phyloP scores from a whole-genome alignment of 1,140 invertebrate species.

The Chlorops oryzae region DNA sequence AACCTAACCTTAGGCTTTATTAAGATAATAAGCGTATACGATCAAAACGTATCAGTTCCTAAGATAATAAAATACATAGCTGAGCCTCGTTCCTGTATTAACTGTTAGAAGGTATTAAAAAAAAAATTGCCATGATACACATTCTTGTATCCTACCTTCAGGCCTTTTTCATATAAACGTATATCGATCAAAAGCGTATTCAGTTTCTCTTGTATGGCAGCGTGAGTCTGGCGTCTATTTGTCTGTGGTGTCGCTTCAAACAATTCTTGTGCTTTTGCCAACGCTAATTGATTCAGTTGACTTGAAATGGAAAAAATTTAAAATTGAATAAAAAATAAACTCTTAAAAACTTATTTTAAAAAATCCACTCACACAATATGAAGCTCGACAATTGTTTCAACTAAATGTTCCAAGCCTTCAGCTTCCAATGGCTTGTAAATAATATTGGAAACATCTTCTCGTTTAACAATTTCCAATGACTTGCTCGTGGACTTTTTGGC shows the following conservation, averaged over 20 bases:
- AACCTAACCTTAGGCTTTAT: too few species aligned
- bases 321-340: background rate
- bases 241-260: conserved; percentile 66
- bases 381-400: conserved; percentile 55
- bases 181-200: conserved; percentile 70
- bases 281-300: conserved; percentile 49
- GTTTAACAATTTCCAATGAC: conserved; percentile 48
- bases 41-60: too few species aligned
- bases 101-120: too few species aligned
- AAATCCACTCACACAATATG: conserved; percentile 54
- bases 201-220: conserved; percentile 74
- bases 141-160: conserved; percentile 54
- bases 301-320: conserved; percentile 26
- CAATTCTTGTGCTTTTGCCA: conserved; percentile 61
- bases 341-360: conserved; percentile 32
- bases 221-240: conserved; percentile 67
- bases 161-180: conserved; percentile 77
- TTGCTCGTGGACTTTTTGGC: too few species aligned
- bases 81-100: too few species aligned
- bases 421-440: conserved; percentile 60
- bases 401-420: conserved; percentile 59
- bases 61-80: too few species aligned
- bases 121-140: background rate
- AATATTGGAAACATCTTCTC: conserved; percentile 63
- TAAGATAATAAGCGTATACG: too few species aligned